phyloP scores from a whole-genome alignment of 2,888 invertebrate genomes.

The Herminia tarsipennalis region DNA sequence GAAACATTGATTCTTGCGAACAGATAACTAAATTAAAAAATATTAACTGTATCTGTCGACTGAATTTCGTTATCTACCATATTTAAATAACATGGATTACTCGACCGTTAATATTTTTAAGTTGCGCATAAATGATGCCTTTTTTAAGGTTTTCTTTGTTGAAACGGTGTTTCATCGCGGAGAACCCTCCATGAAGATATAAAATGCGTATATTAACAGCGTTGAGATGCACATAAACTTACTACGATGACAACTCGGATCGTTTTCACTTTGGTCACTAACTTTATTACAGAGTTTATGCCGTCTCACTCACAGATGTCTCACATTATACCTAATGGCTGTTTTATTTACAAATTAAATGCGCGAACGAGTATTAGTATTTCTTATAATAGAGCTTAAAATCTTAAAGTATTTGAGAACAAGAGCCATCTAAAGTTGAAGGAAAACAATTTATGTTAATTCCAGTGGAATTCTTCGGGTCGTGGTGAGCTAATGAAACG shows the following conservation, averaged over 20 bases:
- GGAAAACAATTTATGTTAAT: conserved; percentile 36
- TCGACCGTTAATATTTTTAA: conserved; percentile 37
- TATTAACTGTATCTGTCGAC: conserved; percentile 39
- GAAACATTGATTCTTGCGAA: conserved; percentile 65
- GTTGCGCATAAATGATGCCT: conserved; percentile 41
- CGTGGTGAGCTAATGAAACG: conserved; percentile 37
- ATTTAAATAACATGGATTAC: conserved; percentile 29
- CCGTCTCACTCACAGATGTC: conserved; percentile 28
- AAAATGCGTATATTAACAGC: conserved; percentile 66
- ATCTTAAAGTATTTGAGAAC: conserved; percentile 18
- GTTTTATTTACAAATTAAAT: conserved; percentile 46
- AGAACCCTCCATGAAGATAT: conserved; percentile 48
- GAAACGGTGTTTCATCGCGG: conserved; percentile 39
- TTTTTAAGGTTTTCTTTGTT: conserved; percentile 48
- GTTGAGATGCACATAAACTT: conserved; percentile 63
- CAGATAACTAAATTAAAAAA: conserved; percentile 61
- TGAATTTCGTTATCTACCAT: conserved; percentile 45
- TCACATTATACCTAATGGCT: conserved; percentile 35
- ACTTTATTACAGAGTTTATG: conserved; percentile 61
- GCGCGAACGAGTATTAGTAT: conserved; percentile 8
- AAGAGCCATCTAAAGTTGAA: conserved; percentile 29
- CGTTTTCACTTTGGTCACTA: conserved; percentile 65
- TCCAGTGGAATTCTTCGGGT: conserved; percentile 29
- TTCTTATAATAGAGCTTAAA: conserved; percentile 10
- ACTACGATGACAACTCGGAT: conserved; percentile 72